Percentiles rank a stretch among this genome's conserved stretches.
Conservation (phyloP, 2,888 invertebrate species). For the Leptopilina myrica region DNA sequence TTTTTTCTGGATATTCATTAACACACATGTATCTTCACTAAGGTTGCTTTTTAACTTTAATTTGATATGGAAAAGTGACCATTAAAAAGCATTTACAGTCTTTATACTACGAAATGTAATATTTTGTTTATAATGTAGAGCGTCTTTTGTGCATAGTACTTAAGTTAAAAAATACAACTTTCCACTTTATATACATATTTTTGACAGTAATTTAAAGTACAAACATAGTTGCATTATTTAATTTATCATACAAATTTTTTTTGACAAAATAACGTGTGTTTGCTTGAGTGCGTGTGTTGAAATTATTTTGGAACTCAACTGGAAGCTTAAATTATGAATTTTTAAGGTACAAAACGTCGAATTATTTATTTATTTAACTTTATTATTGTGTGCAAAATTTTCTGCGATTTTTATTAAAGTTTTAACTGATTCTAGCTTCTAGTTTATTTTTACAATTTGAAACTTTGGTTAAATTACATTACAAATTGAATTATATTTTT, state of each 20-base stretch:
- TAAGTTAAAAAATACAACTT: conserved; percentile 45
- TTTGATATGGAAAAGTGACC: conserved; percentile 13
- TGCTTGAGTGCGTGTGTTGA: background rate
- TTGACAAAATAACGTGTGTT: background rate
- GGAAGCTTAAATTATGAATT: conserved; percentile 41
- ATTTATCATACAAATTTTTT: background rate
- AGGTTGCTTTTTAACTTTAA: conserved; percentile 42
- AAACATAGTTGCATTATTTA: conserved; percentile 28
- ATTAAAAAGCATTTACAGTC: conserved; percentile 56
- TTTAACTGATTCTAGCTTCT: background rate
- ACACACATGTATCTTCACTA: conserved; percentile 41
- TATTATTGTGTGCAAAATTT: conserved; percentile 44
- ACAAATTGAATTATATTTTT: background rate
- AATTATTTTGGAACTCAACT: conserved; percentile 38
- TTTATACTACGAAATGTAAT: conserved; percentile 52
- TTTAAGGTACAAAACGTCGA: conserved; percentile 34
- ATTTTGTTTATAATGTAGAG: conserved; percentile 52
- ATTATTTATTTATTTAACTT: conserved; percentile 45
- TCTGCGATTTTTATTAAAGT: conserved; percentile 26
- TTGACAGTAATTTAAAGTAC: conserved; percentile 28
- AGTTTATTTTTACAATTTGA: conserved; percentile 2
- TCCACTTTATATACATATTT: conserved; percentile 15
- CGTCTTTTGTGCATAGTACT: conserved; percentile 55
- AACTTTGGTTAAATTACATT: background rate
- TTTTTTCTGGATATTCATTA: background rate